Percentiles rank a stretch among this genome's conserved stretches.
phyloP scores from a whole-genome alignment of 1,140 invertebrate genomes.

The Dreissena rostriformis region DNA sequence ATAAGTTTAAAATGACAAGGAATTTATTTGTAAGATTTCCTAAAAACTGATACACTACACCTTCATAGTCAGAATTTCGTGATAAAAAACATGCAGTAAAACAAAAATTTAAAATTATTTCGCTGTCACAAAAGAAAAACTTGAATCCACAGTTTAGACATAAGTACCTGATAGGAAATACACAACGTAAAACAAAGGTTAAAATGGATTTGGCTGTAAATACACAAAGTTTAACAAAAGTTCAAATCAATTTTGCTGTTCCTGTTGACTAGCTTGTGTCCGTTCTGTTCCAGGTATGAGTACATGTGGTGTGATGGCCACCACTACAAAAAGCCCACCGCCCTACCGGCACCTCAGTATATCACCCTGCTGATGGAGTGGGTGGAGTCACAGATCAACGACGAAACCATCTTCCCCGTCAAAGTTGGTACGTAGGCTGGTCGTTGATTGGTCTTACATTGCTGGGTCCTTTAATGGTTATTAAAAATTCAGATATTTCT shows the following conservation, averaged over 20 bases:
- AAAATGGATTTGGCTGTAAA: no score
- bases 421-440: conserved; percentile 85
- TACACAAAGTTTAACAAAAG: no score
- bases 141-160: no score
- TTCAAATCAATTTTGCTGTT: no score
- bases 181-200: no score
- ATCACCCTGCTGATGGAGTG: conserved; percentile 96
- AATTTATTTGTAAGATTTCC: no score
- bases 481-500: no score
- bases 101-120: neutral
- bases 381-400: conserved; percentile 96
- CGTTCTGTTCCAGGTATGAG: conserved; percentile 86
- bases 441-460: neutral
- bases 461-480: no score
- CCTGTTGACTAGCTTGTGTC: no score
- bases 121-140: neutral
- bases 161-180: no score
- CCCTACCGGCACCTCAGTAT: conserved; percentile 93
- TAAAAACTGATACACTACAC: neutral
- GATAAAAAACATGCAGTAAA: neutral
- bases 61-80: neutral
- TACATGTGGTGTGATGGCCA: conserved; percentile 96
- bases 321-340: conserved; percentile 93
- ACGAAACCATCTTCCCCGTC: conserved; percentile 93
- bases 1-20: no score